Evolutionary conservation across 2,797 vertebrate genomes (phyloP), one percentile per base, ranked within the genome.

Genomic region (Meriones psammophilus): DNA sequence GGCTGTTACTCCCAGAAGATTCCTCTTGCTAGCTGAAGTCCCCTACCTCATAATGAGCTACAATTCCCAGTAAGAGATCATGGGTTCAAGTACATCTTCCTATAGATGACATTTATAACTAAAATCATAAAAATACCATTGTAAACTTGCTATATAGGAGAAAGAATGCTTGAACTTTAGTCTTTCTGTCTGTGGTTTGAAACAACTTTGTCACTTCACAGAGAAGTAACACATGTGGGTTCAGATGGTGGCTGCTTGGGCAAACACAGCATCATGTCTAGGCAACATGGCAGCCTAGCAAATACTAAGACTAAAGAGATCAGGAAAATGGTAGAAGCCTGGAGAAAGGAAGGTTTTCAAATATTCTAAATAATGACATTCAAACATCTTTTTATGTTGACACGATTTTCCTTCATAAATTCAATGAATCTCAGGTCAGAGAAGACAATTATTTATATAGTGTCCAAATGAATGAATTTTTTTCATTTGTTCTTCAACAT

Each of bases 261-360:
- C 14, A n/a, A 6, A 50, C 7, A 50, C 46, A 9, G 46, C 46
- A 50, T 50, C 46, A 50, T 50, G 46, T n/a, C 15, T n/a, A 18
- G 7, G 15, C 46, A 36, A 33, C 69, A 71, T 71, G 14, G 6
- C 18, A n/a, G 33, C 18, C 9, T 81, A 46, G 24, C 26, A 69
- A 22, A 76, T n/a, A 5, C 7, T 33, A 68, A 1, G 0, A 60
- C 17, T 14, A 0, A 64, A 42, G 18, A 39, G 4, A 60, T 4
- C 3, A 12, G n/a, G 42, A 66, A 64, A 50, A 36, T n/a, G 33
- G 8, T 68, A 60, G 36, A 60, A 14, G 33, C 62, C 58, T 26
- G 22, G 36, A 5, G 13, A 78, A 60, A 7, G 4, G 7, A 15
- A 18, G 15, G 71, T 28, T 83, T 68, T 13, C 56, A 87, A 66